Conservation (phyloP, 2,888 invertebrate genomes). For the Sesia bembeciformis region DNA sequence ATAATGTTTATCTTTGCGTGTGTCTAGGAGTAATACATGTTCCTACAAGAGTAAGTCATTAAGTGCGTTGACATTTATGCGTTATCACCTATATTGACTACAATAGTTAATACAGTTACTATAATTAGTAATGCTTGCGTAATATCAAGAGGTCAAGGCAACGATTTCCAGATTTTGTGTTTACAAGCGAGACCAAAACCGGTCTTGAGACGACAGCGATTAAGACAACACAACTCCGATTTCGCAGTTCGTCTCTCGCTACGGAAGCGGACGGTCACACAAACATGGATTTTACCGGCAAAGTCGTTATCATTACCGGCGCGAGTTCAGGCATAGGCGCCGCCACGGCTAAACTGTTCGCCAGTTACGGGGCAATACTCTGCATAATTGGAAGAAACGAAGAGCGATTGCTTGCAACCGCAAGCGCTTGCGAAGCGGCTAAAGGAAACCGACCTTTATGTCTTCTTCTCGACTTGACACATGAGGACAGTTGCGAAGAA, state of each 20-base stretch:
- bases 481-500: conserved; percentile 33
- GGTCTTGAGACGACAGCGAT: neutral
- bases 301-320: conserved; percentile 43
- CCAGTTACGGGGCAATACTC: conserved; percentile 31
- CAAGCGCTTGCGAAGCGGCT: conserved; percentile 23
- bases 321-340: conserved; percentile 51
- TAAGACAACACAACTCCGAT: too few relatives aligned
- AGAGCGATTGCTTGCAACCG: conserved; percentile 28
- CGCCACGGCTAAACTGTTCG: conserved; percentile 39
- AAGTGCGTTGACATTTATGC: too few relatives aligned
- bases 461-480: conserved; percentile 32
- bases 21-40: too few relatives aligned
- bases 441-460: conserved; percentile 30
- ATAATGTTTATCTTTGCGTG: too few relatives aligned
- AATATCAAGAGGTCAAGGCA: too few relatives aligned
- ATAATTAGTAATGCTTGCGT: too few relatives aligned
- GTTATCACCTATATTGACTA: too few relatives aligned
- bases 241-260: neutral
- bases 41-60: too few relatives aligned
- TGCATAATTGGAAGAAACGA: conserved; percentile 41
- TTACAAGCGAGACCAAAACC: neutral
- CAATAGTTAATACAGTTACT: too few relatives aligned
- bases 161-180: too few relatives aligned
- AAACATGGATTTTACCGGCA: conserved; percentile 36
- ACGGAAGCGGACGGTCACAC: neutral